Percentiles rank a stretch among this genome's conserved stretches.
phyloP scores from a whole-genome alignment of 2,797 vertebrate species.

The Oceanodroma leucorhoa region DNA sequence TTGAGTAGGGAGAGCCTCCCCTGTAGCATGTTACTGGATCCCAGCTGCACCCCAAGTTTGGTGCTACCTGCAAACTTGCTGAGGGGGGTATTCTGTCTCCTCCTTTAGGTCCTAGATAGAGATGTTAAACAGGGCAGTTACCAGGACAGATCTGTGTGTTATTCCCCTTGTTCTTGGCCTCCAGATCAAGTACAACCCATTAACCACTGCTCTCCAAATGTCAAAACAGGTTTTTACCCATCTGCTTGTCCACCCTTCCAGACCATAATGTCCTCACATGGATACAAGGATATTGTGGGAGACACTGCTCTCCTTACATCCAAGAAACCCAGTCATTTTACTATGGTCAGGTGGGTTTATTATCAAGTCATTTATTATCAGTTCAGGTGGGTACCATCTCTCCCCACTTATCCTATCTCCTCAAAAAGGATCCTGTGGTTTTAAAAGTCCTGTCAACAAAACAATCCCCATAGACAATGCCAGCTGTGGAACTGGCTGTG shows the following conservation, averaged over 20 bases:
- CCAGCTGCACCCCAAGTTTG: neutral
- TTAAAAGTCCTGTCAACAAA: neutral
- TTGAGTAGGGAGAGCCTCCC: neutral
- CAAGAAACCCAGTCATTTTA: neutral
- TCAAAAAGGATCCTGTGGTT: neutral
- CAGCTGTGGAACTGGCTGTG: neutral
- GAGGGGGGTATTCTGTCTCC: neutral
- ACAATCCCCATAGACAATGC: accelerated
- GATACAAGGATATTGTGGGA: neutral
- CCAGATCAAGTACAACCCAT: neutral
- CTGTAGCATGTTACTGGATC: neutral
- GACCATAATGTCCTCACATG: neutral
- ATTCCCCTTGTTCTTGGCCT: neutral
- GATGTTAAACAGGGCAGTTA: neutral
- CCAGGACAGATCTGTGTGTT: neutral
- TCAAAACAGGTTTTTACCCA: neutral
- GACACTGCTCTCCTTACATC: neutral
- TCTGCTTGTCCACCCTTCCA: neutral
- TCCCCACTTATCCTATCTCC: neutral
- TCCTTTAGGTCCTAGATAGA: neutral
- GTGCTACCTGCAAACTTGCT: neutral
- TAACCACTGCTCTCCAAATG: neutral
- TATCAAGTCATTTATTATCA: too few relatives aligned
- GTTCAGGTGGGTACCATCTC: neutral
- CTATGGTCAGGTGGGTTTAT: neutral